Evolutionary conservation across 2,888 invertebrate genomes (phyloP).

Genomic region (Eurois occulta): DNA sequence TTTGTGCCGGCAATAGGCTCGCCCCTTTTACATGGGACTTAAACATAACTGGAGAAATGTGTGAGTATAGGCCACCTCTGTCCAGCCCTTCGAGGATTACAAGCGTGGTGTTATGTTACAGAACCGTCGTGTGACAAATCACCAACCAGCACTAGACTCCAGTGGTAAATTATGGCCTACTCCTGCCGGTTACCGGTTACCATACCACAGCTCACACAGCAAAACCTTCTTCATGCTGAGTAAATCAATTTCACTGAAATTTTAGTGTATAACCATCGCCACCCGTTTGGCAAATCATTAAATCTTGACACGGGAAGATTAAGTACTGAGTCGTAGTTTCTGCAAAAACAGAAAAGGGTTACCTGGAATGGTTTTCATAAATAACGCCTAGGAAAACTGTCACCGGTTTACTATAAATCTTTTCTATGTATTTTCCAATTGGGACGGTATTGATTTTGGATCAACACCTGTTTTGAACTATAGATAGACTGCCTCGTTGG

Average conservation of each 20-base stretch:
- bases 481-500: too few relatives aligned
- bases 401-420: constrained; percentile 56
- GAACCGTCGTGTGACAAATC: not conserved
- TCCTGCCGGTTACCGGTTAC: not conserved
- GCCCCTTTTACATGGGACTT: too few relatives aligned
- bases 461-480: not conserved
- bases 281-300: constrained; percentile 36
- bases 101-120: too few relatives aligned
- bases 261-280: not conserved
- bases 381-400: constrained; percentile 60
- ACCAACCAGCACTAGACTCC: not conserved
- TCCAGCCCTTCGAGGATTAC: too few relatives aligned
- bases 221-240: not conserved
- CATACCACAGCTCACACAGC: not conserved
- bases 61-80: too few relatives aligned
- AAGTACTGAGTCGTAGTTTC: constrained; percentile 32
- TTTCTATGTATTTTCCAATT: constrained; percentile 44
- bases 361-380: constrained; percentile 52
- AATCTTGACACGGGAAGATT: constrained; percentile 46
- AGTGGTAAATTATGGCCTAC: not conserved
- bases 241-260: not conserved
- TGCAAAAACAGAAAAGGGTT: constrained; percentile 60
- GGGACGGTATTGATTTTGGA: constrained; percentile 23
- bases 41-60: too few relatives aligned
- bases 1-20: too few relatives aligned